Conservation (phyloP, 2,797 vertebrate genomes). For the Cossypha heuglini region DNA sequence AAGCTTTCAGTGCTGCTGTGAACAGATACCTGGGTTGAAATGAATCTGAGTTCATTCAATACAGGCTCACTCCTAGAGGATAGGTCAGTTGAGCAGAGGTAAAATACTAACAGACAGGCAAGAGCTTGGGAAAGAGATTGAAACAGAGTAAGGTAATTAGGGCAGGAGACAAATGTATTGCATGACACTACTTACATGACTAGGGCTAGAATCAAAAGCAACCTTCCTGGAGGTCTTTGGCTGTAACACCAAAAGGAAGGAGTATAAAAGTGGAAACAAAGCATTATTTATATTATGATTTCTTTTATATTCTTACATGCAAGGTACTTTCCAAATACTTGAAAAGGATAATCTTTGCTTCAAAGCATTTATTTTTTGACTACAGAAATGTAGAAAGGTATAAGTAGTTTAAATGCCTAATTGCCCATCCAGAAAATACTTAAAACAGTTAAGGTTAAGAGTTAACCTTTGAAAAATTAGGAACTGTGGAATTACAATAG, state of each 20-base stretch:
- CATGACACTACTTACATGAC: not conserved
- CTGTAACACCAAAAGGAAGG: not conserved
- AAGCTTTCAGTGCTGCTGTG: not conserved
- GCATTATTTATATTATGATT: not conserved
- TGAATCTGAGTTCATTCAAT: not conserved
- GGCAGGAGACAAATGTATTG: not conserved
- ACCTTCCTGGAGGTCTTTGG: conserved; percentile 7
- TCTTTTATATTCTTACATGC: not conserved
- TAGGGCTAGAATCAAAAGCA: not conserved
- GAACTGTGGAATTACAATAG: not conserved
- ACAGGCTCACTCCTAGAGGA: not conserved
- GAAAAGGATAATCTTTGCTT: not conserved
- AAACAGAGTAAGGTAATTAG: conserved; percentile 32
- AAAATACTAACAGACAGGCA: not conserved
- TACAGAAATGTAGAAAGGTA: not conserved
- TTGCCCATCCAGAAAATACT: not conserved
- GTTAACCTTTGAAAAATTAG: not conserved
- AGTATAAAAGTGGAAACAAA: not conserved
- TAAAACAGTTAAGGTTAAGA: not conserved
- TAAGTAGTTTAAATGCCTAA: not conserved
- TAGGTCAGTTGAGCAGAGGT: not conserved
- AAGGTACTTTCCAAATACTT: conserved; percentile 28
- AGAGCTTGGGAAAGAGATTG: not conserved
- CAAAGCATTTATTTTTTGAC: not conserved
- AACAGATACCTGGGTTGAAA: not conserved